Percentiles rank a stretch among this genome's conserved stretches.
These are phyloP conservation scores for Myotis brandtii DNA, from an alignment of 2,113 vertebrate species.

Conservation along the genomic window DNA sequence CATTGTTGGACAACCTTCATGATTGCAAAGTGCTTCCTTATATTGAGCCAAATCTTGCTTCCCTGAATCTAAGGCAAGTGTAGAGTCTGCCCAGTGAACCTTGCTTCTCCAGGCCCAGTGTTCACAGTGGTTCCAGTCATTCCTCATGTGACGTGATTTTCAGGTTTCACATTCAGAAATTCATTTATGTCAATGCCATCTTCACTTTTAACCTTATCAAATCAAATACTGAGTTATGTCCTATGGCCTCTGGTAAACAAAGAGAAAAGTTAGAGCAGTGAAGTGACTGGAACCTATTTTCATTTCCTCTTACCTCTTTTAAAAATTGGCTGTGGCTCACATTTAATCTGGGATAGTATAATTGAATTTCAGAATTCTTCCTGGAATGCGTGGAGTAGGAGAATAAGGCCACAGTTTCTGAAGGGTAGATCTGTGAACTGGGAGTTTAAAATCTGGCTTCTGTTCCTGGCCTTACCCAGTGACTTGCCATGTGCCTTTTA, in stretches of 20 bases:
- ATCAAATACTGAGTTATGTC: background rate
- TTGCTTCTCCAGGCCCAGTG: background rate
- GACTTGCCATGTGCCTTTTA: background rate
- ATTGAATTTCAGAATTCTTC: conserved; percentile 43
- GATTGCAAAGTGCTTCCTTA: background rate
- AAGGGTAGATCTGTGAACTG: background rate
- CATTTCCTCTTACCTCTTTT: background rate
- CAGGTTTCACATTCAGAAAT: conserved; percentile 40
- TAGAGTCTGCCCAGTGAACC: background rate
- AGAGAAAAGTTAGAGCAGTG: background rate
- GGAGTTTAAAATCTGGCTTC: background rate
- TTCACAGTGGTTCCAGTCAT: conserved; percentile 16
- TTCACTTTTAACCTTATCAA: conserved; percentile 19
- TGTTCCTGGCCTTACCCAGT: background rate
- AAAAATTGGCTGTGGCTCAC: background rate
- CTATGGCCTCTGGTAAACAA: background rate
- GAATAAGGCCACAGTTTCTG: conserved; percentile 11
- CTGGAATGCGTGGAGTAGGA: background rate
- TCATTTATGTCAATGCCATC: background rate
- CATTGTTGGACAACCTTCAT: background rate
- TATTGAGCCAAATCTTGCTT: conserved; percentile 31
- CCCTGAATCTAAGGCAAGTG: background rate
- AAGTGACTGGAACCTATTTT: background rate
- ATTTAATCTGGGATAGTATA: background rate
- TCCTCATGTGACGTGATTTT: background rate